Conservation (phyloP, 2,113 vertebrate species). For the Desmodus rotundus region DNA sequence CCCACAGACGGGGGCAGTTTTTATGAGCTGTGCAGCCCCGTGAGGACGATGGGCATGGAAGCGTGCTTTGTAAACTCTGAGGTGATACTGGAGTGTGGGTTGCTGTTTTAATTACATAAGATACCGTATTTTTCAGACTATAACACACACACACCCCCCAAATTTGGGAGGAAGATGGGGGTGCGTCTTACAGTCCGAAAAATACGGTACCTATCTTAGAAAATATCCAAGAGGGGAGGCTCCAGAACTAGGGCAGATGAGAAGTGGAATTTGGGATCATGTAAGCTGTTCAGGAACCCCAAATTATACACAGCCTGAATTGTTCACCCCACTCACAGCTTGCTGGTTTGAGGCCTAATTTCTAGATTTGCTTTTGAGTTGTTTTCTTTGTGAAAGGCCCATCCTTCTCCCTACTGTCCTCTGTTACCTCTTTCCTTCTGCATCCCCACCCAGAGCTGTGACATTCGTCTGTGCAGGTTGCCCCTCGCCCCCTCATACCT, state of each 20-base stretch:
- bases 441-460: background rate
- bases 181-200: no score
- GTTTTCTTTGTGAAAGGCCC: background rate
- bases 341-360: background rate
- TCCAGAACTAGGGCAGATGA: background rate
- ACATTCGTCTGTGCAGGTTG: background rate
- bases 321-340: background rate
- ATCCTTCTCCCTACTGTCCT: background rate
- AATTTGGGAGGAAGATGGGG: no score
- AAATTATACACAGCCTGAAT: background rate
- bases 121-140: no score
- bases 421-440: background rate
- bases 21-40: rapidly evolving
- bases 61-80: background rate
- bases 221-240: background rate
- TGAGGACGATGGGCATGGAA: background rate
- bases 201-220: background rate
- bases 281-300: background rate
- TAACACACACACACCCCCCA: no score
- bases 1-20: no score
- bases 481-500: background rate
- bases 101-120: background rate
- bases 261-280: background rate
- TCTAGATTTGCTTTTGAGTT: background rate
- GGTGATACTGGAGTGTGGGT: background rate